Conservation (phyloP, 2,113 vertebrate genomes). For the Anas platyrhynchos region DNA sequence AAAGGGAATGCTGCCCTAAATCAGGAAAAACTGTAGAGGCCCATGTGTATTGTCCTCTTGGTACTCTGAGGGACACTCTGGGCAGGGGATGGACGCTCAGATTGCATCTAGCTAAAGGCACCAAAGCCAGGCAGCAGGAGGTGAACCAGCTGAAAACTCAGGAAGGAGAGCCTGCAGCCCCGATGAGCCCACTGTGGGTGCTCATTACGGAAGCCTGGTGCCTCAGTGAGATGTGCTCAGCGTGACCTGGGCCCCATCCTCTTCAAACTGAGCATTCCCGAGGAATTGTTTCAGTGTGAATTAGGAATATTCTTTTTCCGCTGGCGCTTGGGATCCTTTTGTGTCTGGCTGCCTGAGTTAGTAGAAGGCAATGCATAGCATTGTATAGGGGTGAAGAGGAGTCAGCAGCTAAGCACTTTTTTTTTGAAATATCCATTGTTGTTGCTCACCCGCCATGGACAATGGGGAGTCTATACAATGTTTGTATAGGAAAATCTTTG, state of each 20-base stretch:
- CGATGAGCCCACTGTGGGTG: neutral
- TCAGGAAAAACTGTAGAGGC: no score
- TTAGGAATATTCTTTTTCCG: neutral
- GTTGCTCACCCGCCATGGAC: neutral
- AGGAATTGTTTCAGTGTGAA: neutral
- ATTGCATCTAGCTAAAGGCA: neutral
- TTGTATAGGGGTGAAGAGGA: neutral
- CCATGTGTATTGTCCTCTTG: rapidly evolving
- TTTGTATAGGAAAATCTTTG: neutral
- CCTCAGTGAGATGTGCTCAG: neutral
- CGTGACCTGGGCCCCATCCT: neutral
- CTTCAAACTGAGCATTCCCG: neutral
- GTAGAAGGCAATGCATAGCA: neutral
- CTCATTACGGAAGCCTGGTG: neutral
- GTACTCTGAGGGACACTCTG: neutral
- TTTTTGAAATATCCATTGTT: neutral
- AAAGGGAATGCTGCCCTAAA: neutral
- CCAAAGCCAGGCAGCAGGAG: no score
- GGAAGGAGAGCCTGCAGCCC: neutral
- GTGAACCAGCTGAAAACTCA: no score
- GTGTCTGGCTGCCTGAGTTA: neutral
- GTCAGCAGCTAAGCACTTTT: neutral
- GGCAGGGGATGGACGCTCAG: neutral
- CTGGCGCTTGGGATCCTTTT: neutral
- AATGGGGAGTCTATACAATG: neutral